Percentiles rank a stretch among this genome's conserved stretches.
Evolutionary conservation across 2,113 vertebrate species (phyloP).

Genomic region (Helogale parvula): DNA sequence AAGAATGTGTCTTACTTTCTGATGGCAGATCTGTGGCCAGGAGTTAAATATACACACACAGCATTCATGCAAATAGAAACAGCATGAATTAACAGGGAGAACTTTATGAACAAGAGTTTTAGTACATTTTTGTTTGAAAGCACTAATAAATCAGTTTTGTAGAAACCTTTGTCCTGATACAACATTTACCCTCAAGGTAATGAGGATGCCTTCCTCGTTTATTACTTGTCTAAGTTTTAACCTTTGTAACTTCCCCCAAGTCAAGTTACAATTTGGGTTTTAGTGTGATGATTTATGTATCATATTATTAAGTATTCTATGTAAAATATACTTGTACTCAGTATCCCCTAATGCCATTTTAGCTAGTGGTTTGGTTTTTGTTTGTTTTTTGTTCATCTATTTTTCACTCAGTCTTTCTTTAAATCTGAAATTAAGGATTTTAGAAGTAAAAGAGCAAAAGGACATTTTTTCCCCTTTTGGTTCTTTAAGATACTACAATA

Average conservation of each 20-base stretch:
- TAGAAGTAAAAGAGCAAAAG: constrained; percentile 47
- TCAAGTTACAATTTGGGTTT: constrained; percentile 73
- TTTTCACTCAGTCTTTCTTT: neutral
- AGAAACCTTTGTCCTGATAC: constrained; percentile 63
- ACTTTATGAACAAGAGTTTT: constrained; percentile 68
- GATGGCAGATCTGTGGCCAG: neutral
- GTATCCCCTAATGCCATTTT: constrained; percentile 65
- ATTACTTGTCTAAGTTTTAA: constrained; percentile 82
- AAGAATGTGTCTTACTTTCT: constrained; percentile 9
- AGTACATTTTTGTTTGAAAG: constrained; percentile 72
- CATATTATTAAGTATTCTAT: constrained; percentile 79
- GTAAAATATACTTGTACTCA: constrained; percentile 70
- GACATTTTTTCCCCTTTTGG: neutral
- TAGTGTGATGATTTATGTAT: constrained; percentile 85
- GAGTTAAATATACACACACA: constrained; percentile 46
- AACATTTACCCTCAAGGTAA: constrained; percentile 59
- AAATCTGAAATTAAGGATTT: constrained; percentile 61
- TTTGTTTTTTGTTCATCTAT: neutral
- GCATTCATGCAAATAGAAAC: constrained; percentile 57
- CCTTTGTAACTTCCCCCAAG: constrained; percentile 78
- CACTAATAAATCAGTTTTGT: constrained; percentile 78
- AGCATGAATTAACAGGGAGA: constrained; percentile 50
- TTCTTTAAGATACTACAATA: neutral
- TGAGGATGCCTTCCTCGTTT: constrained; percentile 72
- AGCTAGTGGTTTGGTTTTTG: constrained; percentile 15